phyloP scores from a whole-genome alignment of 2,113 vertebrate genomes.

The Maccullochella peelii region DNA sequence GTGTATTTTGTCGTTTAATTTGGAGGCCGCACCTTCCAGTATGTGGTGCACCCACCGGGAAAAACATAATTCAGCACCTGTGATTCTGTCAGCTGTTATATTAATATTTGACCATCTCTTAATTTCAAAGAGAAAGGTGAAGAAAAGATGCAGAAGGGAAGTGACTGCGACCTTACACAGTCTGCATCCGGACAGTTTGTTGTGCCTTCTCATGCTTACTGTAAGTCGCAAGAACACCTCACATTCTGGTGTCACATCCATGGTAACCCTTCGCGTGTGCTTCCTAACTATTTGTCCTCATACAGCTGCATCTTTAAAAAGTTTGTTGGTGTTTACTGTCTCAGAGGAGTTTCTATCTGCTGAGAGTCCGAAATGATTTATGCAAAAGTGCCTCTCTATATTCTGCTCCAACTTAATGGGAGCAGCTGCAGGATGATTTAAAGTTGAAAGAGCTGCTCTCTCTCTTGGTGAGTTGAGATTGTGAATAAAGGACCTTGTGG shows the following conservation, averaged over 20 bases:
- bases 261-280: not conserved
- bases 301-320: not conserved
- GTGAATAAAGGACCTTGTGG: conserved; percentile 42
- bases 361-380: conserved; percentile 24
- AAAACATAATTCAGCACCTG: not conserved
- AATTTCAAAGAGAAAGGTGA: not conserved
- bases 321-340: conserved; percentile 18
- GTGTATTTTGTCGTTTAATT: too few species aligned
- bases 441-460: conserved; percentile 33
- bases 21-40: not conserved
- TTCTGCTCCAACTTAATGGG: conserved; percentile 20
- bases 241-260: not conserved
- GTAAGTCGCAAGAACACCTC: not conserved
- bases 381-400: conserved; percentile 7
- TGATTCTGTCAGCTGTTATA: not conserved
- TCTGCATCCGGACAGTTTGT: not conserved
- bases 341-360: conserved; percentile 9
- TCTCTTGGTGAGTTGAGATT: not conserved
- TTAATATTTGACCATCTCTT: not conserved
- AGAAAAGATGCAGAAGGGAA: not conserved
- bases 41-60: too few species aligned
- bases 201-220: not conserved
- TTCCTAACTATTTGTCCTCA: not conserved
- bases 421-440: conserved; percentile 18
- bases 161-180: not conserved